Evolutionary conservation across 2,797 vertebrate species (phyloP).

Genomic region (Tangara arthus): DNA sequence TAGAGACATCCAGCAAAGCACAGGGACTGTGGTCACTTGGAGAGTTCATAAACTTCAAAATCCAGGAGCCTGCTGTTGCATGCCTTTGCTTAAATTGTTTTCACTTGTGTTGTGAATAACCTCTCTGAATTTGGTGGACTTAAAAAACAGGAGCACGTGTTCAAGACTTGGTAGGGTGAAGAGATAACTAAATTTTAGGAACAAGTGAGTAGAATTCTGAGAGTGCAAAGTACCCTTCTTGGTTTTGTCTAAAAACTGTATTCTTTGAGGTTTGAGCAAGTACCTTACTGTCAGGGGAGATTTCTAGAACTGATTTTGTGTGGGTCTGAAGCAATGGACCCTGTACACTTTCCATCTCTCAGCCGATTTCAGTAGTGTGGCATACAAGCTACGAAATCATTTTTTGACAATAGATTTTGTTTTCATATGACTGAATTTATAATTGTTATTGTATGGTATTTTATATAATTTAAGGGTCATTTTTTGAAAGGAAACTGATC

Average conservation of each 20-base stretch:
- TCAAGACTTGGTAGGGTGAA: background rate
- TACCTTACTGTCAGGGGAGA: background rate
- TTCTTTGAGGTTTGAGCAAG: background rate
- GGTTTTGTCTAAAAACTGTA: background rate
- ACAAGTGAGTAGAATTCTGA: background rate
- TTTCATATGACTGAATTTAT: background rate
- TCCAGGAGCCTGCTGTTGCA: background rate
- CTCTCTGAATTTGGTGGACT: background rate
- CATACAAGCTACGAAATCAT: background rate
- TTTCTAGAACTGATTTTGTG: background rate
- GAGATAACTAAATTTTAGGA: background rate
- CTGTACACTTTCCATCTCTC: background rate
- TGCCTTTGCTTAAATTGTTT: background rate
- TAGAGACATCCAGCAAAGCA: background rate
- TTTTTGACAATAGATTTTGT: background rate
- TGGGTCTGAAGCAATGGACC: background rate
- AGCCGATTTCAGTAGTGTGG: background rate
- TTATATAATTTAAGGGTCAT: background rate
- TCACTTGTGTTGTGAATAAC: background rate
- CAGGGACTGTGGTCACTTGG: background rate
- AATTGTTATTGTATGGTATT: background rate
- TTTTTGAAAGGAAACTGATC: background rate
- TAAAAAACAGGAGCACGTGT: background rate
- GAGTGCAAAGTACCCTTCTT: background rate
- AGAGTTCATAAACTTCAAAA: background rate